Evolutionary conservation across 2,113 vertebrate genomes (phyloP).

Genomic region (Nicator chloris): DNA sequence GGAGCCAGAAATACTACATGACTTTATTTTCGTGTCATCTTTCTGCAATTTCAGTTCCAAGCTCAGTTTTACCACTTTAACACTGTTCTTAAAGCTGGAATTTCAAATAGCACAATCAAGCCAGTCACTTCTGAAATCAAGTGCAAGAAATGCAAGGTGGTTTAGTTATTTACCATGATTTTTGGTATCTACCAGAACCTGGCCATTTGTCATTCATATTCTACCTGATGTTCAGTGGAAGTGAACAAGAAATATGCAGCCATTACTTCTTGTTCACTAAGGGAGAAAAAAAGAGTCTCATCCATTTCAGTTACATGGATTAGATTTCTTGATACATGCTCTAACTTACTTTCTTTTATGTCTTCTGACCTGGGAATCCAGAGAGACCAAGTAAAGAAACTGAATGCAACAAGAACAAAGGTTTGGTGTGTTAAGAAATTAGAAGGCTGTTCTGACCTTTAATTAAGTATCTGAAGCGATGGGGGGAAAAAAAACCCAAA

Average conservation of each 20-base stretch:
- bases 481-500: accelerated
- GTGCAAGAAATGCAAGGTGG: not conserved
- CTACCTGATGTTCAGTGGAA: not conserved
- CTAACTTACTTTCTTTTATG: not conserved
- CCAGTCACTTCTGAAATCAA: not conserved
- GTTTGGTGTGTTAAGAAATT: not conserved
- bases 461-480: not conserved
- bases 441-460: not conserved
- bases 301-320: not conserved
- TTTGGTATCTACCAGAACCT: not conserved
- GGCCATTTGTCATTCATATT: not conserved
- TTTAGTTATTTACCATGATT: not conserved
- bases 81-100: not conserved
- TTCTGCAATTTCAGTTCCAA: not conserved
- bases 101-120: not conserved
- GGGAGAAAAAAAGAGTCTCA: not conserved
- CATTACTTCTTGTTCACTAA: not conserved
- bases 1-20: not conserved
- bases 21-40: not conserved
- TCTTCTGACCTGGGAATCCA: not conserved
- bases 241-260: not conserved
- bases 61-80: not conserved
- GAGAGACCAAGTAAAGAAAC: not conserved
- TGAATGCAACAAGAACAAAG: not conserved
- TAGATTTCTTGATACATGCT: not conserved